Percentiles rank a stretch among this genome's conserved stretches.
These are phyloP conservation scores for Scotopteryx bipunctaria DNA, from an alignment of 2,888 invertebrate species.

Conservation along the genomic window DNA sequence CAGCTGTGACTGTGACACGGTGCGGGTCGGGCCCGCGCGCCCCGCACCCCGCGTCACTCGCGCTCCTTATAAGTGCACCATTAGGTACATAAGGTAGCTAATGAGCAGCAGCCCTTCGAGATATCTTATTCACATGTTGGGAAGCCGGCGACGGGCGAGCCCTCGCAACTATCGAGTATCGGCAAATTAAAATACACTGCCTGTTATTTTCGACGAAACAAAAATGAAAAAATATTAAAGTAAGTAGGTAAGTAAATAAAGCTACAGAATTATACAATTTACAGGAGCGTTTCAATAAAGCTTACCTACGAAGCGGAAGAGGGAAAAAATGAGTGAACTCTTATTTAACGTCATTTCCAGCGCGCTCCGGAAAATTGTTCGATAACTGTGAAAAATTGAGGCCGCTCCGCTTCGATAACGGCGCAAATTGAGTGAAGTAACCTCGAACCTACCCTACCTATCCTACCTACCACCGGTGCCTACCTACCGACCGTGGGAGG, in stretches of 20 bases:
- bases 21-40: constrained; percentile 33
- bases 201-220: too few species aligned
- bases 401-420: constrained; percentile 63
- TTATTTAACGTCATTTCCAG: constrained; percentile 63
- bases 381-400: constrained; percentile 77
- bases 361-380: constrained; percentile 58
- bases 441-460: constrained; percentile 38
- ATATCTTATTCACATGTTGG: constrained; percentile 49
- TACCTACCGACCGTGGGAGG: not conserved
- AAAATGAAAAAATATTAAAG: too few species aligned
- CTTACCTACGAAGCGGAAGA: constrained; percentile 35
- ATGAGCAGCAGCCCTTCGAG: constrained; percentile 37
- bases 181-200: not conserved
- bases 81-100: constrained; percentile 51
- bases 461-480: not conserved
- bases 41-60: constrained; percentile 16
- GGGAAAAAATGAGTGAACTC: constrained; percentile 52
- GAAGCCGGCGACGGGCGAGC: constrained; percentile 35
- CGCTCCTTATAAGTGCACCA: constrained; percentile 47
- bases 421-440: constrained; percentile 75
- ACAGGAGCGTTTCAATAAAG: constrained; percentile 16
- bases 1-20: not conserved
- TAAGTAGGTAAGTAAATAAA: not conserved
- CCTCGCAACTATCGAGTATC: not conserved
- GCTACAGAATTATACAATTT: too few species aligned